Percentiles rank a stretch among this genome's conserved stretches.
Conservation (phyloP, 2,797 vertebrate genomes). For the Pangasius krempfi region DNA sequence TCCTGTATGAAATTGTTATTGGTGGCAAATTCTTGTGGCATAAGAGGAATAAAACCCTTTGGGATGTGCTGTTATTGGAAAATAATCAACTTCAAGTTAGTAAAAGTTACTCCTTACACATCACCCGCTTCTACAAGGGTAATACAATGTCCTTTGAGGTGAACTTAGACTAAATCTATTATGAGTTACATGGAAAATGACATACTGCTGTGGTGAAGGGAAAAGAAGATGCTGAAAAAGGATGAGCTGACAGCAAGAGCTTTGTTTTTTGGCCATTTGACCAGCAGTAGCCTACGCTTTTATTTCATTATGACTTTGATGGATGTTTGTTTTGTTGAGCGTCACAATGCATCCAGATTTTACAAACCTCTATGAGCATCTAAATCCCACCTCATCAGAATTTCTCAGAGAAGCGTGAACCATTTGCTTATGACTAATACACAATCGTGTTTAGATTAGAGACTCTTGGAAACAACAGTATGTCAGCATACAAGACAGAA, state of each 20-base stretch:
- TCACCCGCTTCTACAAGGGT: neutral
- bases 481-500: neutral
- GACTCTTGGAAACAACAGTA: neutral
- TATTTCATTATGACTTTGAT: neutral
- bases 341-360: conserved; percentile 16
- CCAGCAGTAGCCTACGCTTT: conserved; percentile 8
- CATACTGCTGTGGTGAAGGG: neutral
- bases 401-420: neutral
- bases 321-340: conserved; percentile 21
- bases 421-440: neutral
- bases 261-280: neutral
- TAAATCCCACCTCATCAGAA: neutral
- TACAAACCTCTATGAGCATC: neutral
- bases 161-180: neutral
- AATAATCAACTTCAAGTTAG: too few relatives aligned
- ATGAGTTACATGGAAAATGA: neutral
- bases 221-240: neutral
- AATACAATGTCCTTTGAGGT: neutral
- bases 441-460: neutral
- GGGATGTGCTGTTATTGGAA: too few relatives aligned
- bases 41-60: neutral
- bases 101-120: neutral
- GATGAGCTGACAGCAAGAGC: neutral
- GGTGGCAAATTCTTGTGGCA: neutral
- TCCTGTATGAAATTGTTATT: neutral